A percentile compares a stretch with the other conserved stretches of the same genome.
phyloP scores from a whole-genome alignment of 2,113 vertebrate species.

The Urocitellus parryii region DNA sequence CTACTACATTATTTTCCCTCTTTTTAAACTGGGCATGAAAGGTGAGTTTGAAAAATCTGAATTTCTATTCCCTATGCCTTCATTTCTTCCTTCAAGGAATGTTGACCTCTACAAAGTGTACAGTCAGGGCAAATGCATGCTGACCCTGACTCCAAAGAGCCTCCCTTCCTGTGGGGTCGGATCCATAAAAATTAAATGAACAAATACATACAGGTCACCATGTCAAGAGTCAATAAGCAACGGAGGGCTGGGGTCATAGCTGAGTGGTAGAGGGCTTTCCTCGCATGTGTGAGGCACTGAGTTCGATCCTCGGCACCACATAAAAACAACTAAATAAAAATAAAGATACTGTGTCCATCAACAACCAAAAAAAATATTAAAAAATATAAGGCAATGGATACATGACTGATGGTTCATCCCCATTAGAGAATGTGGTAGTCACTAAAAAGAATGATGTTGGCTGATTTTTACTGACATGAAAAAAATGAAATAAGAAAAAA shows the following conservation, averaged over 20 bases:
- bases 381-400: no score
- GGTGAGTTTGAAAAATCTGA: background rate
- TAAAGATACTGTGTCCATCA: no score
- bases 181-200: no score
- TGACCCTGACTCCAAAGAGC: background rate
- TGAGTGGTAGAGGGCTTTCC: no score
- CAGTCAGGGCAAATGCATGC: background rate
- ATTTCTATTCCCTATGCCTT: background rate
- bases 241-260: no score
- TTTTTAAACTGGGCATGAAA: background rate
- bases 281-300: no score
- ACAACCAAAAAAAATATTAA: no score
- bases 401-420: background rate
- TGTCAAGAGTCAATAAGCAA: background rate
- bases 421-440: background rate
- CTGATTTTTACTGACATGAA: background rate
- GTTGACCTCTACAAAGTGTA: background rate
- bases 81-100: background rate
- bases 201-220: background rate
- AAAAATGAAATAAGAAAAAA: background rate
- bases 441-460: background rate
- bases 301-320: no score
- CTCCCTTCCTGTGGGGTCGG: background rate
- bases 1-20: background rate
- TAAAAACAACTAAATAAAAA: no score